These are phyloP conservation scores for Cydia pomonella DNA, from an alignment of 1,140 invertebrate genomes.

Conservation along the genomic window DNA sequence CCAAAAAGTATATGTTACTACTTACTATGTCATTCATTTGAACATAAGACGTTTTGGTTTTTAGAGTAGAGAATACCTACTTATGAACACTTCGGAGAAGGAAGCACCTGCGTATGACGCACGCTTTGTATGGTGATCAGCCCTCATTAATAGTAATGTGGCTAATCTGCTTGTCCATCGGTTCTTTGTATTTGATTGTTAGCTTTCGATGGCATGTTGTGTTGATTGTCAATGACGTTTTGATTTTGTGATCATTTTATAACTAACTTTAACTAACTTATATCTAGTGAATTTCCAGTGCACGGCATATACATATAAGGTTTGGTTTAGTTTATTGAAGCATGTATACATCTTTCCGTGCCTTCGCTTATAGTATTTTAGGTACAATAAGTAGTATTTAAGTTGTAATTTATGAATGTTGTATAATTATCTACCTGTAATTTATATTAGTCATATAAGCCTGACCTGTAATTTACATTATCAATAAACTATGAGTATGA, in stretches of 20 bases:
- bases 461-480: too few relatives aligned
- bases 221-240: background rate
- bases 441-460: too few relatives aligned
- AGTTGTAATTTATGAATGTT: too few relatives aligned
- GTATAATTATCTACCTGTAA: too few relatives aligned
- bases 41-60: background rate
- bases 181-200: constrained; percentile 21
- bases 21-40: background rate
- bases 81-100: constrained; percentile 54
- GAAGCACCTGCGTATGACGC: constrained; percentile 50
- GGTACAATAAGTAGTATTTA: too few relatives aligned
- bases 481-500: too few relatives aligned
- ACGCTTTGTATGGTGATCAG: constrained; percentile 26
- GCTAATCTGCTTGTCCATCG: constrained; percentile 31
- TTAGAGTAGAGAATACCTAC: background rate
- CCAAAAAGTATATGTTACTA: constrained; percentile 8
- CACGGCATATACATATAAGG: background rate
- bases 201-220: constrained; percentile 4
- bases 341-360: too few relatives aligned
- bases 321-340: background rate
- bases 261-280: background rate
- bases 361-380: too few relatives aligned
- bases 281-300: background rate
- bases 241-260: background rate
- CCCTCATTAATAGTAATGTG: constrained; percentile 30